Evolutionary conservation across 2,113 vertebrate genomes (phyloP).

Genomic region (Ivindomyrus marchei): DNA sequence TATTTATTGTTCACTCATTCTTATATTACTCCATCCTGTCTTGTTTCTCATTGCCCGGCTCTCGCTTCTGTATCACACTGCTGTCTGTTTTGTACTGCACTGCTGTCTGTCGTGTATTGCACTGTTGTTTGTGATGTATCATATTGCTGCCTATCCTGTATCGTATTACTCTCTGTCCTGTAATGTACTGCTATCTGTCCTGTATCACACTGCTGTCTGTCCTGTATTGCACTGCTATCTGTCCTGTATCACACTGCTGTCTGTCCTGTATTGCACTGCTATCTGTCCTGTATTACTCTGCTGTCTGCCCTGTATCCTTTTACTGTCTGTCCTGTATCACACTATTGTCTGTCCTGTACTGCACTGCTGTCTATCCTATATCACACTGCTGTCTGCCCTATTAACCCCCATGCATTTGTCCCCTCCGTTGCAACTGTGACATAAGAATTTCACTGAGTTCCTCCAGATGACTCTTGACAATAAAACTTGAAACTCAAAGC

Average conservation of each 20-base stretch:
- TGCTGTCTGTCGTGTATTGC: background rate
- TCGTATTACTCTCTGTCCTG: background rate
- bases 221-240: background rate
- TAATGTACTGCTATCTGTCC: background rate
- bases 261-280: background rate
- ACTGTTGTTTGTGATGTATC: background rate
- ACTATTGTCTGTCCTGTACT: background rate
- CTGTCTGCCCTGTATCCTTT: background rate
- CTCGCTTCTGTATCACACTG: background rate
- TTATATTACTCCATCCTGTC: background rate
- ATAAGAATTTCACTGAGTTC: background rate
- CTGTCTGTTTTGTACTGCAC: background rate
- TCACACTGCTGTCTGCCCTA: background rate
- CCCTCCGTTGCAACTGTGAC: background rate
- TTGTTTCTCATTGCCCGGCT: background rate
- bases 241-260: background rate
- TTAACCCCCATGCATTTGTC: background rate
- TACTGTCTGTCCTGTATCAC: background rate
- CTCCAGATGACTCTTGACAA: background rate
- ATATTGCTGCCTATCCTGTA: background rate
- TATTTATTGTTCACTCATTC: background rate
- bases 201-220: too few species aligned
- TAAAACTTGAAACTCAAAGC: background rate
- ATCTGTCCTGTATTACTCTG: background rate
- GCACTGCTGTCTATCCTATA: background rate